Percentiles rank a stretch among this genome's conserved stretches.
Conservation (phyloP, 2,113 vertebrate genomes). For the Megaceryle maxima region DNA sequence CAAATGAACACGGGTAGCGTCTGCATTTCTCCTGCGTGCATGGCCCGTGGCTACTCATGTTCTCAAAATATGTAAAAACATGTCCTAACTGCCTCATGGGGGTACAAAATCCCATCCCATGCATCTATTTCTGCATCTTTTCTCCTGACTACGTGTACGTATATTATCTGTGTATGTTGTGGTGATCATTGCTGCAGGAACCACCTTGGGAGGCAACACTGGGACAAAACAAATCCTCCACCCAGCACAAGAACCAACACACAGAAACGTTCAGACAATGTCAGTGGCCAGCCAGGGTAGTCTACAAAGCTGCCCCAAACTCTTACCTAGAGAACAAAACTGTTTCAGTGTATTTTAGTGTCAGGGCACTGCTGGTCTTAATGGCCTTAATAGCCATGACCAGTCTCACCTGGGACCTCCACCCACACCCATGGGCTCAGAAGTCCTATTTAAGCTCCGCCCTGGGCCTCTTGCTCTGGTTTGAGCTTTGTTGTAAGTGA, state of each 20-base stretch:
- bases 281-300: fast-evolving
- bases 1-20: background rate
- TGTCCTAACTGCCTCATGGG: background rate
- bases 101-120: background rate
- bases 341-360: background rate
- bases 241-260: background rate
- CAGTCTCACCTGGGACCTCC: background rate
- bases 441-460: background rate
- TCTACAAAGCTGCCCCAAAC: too few species aligned
- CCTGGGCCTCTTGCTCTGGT: fast-evolving
- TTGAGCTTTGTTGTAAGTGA: background rate
- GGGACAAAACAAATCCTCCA: too few species aligned
- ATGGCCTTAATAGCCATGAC: background rate
- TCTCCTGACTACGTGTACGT: fast-evolving
- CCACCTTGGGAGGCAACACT: fast-evolving
- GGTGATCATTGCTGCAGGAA: background rate
- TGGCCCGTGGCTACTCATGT: background rate
- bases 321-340: background rate
- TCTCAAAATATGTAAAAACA: background rate
- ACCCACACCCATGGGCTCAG: background rate
- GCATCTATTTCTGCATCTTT: background rate
- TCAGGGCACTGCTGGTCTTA: background rate
- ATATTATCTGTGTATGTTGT: background rate
- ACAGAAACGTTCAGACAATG: background rate
- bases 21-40: background rate